Conservation (phyloP, 2,797 vertebrate species). For the Astyanax mexicanus region DNA sequence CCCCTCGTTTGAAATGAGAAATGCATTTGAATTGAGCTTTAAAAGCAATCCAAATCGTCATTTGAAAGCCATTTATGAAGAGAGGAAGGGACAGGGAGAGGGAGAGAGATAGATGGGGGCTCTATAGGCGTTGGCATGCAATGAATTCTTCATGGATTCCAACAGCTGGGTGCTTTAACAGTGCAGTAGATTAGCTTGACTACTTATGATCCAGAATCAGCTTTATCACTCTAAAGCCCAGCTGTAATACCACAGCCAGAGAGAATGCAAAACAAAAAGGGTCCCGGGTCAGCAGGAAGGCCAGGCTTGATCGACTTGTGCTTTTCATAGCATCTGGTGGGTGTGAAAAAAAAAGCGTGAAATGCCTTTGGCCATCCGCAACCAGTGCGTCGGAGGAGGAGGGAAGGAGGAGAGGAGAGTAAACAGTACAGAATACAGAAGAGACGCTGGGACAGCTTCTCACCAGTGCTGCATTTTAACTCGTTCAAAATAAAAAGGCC, state of each 20-base stretch:
- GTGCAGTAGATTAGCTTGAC: background rate
- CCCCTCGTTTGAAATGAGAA: background rate
- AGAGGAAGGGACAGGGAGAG: background rate
- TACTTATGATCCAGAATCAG: constrained; percentile 4
- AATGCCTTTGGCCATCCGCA: constrained; percentile 27
- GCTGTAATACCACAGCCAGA: background rate
- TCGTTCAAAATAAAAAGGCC: constrained; percentile 31
- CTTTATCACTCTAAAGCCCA: background rate
- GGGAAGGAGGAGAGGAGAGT: constrained; percentile 22
- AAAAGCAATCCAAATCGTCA: constrained; percentile 14
- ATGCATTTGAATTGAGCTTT: constrained; percentile 4
- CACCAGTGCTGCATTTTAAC: constrained; percentile 3
- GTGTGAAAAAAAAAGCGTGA: constrained; percentile 5
- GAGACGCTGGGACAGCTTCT: constrained; percentile 15
- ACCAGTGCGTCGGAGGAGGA: constrained; percentile 31
- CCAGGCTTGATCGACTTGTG: constrained; percentile 5
- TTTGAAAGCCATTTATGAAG: background rate
- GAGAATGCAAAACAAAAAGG: background rate
- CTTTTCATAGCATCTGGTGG: constrained; percentile 34
- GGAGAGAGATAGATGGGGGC: background rate
- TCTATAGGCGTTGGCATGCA: background rate
- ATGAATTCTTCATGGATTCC: background rate
- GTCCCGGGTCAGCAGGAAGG: constrained; percentile 18
- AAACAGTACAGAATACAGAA: constrained; percentile 3
- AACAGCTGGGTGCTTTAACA: background rate